A percentile compares a stretch with the other conserved stretches of the same genome.
Evolutionary conservation across 2,888 invertebrate species (phyloP).

Genomic region (Acanthoscelides obtectus): DNA sequence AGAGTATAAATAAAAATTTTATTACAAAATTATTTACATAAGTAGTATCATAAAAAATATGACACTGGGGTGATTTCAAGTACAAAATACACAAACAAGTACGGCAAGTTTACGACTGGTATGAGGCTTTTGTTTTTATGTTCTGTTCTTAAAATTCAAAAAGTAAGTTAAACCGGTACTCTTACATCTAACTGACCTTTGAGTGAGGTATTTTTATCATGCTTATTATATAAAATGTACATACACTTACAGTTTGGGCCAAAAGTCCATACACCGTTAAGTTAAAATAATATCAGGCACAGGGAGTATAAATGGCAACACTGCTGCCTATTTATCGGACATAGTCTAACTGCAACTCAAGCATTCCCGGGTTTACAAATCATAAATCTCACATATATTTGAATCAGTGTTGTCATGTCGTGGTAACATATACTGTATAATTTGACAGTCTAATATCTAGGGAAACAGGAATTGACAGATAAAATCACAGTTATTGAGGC

Average conservation of each 20-base stretch:
- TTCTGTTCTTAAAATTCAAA: neutral
- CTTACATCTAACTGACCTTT: neutral
- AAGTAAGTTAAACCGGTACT: neutral
- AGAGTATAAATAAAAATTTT: constrained; percentile 9
- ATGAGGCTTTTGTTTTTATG: neutral
- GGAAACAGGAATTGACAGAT: too few relatives aligned
- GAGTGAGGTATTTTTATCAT: neutral
- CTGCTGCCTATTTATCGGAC: too few relatives aligned
- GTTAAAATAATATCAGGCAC: too few relatives aligned
- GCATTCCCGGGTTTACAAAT: too few relatives aligned
- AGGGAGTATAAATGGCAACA: too few relatives aligned
- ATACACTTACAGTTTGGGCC: neutral
- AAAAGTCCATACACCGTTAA: too few relatives aligned
- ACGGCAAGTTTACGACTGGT: neutral
- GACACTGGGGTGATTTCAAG: constrained; percentile 22
- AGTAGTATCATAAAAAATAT: constrained; percentile 36
- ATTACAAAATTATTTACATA: constrained; percentile 35
- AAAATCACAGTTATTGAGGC: too few relatives aligned
- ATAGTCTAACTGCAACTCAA: too few relatives aligned
- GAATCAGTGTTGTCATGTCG: too few relatives aligned
- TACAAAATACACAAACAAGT: neutral
- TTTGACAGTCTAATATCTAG: too few relatives aligned
- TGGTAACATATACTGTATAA: too few relatives aligned
- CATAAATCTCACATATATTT: too few relatives aligned
- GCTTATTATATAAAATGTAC: neutral